phyloP scores from a whole-genome alignment of 2,113 vertebrate genomes.

The Trematomus loennbergii region DNA sequence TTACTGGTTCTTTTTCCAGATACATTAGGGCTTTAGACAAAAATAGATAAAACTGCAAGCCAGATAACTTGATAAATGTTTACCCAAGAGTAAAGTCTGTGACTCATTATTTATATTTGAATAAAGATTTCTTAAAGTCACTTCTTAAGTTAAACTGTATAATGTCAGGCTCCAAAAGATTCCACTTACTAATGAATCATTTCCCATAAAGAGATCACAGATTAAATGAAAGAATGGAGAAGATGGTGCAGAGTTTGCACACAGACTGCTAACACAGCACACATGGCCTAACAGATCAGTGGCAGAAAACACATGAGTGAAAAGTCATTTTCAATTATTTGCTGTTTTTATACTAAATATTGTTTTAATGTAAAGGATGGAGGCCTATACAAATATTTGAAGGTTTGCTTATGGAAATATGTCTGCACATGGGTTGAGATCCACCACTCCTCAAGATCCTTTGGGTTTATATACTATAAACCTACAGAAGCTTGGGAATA shows the following conservation, averaged over 20 bases:
- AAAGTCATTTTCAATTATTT: background rate
- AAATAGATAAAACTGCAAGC: background rate
- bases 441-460: background rate
- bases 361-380: background rate
- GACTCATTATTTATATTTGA: background rate
- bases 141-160: background rate
- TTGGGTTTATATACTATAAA: background rate
- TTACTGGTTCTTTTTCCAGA: background rate
- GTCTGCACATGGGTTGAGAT: background rate
- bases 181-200: conserved; percentile 11
- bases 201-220: conserved; percentile 6
- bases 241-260: background rate
- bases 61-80: background rate
- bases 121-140: background rate
- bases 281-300: background rate
- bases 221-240: conserved; percentile 1
- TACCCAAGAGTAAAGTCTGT: conserved; percentile 20
- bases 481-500: background rate
- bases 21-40: background rate
- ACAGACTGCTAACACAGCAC: background rate
- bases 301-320: background rate
- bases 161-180: background rate
- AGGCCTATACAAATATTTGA: too few species aligned
- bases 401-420: too few species aligned
- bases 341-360: background rate